Conservation (phyloP, 1,140 invertebrate species). For the Cotesia typhae region DNA sequence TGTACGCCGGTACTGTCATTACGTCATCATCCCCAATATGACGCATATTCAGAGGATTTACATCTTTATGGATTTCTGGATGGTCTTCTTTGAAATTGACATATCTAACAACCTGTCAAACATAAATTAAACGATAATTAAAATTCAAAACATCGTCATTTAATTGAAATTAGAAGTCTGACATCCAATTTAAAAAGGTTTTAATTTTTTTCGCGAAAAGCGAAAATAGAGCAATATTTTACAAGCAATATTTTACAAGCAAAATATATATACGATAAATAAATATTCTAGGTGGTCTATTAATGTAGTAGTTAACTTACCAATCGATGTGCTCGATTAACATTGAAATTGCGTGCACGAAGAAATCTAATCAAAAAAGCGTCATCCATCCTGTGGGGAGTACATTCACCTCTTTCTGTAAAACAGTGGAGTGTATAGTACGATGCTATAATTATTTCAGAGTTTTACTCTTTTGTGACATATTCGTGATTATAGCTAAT, state of each 20-base stretch:
- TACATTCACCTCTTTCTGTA: constrained; percentile 77
- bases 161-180: too few relatives aligned
- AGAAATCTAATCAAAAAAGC: constrained; percentile 84
- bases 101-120: constrained; percentile 77
- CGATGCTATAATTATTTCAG: constrained; percentile 19
- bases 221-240: too few relatives aligned
- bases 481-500: too few relatives aligned
- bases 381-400: constrained; percentile 81
- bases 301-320: constrained; percentile 63
- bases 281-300: neutral
- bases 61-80: constrained; percentile 72
- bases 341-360: constrained; percentile 81
- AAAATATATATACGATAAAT: constrained; percentile 7
- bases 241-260: neutral
- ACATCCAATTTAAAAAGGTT: too few relatives aligned
- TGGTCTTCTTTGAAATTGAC: constrained; percentile 79
- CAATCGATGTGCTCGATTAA: constrained; percentile 82
- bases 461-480: neutral
- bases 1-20: constrained; percentile 77
- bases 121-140: constrained; percentile 27
- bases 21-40: constrained; percentile 76
- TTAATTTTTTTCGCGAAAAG: neutral
- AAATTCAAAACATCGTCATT: neutral
- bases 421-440: constrained; percentile 19
- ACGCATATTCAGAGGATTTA: constrained; percentile 72